phyloP scores from a whole-genome alignment of 2,797 vertebrate genomes.

The Anabacerthia variegaticeps region DNA sequence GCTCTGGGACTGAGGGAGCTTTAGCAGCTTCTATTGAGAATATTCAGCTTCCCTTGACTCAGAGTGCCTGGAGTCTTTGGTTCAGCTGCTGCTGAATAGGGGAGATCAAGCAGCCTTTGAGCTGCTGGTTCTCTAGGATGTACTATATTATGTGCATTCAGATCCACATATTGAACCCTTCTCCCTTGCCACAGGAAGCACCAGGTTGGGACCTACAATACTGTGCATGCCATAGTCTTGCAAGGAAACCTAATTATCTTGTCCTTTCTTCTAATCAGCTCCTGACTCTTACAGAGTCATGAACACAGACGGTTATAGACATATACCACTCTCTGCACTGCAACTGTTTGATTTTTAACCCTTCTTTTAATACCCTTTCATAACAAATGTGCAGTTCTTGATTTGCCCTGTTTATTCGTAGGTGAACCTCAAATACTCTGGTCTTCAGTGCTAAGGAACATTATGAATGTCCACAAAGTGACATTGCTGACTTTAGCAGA shows the following conservation, averaged over 20 bases:
- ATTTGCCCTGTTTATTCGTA: not conserved
- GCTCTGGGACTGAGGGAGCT: not conserved
- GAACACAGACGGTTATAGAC: not conserved
- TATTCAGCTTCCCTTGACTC: not conserved
- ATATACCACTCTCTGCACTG: not conserved
- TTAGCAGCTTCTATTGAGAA: not conserved
- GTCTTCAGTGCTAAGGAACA: not conserved
- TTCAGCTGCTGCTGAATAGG: not conserved
- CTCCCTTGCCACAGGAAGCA: not conserved
- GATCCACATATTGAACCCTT: not conserved
- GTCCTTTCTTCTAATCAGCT: not conserved
- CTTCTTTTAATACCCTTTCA: not conserved
- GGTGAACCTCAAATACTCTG: not conserved
- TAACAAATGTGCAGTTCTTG: not conserved
- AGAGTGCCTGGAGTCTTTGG: not conserved
- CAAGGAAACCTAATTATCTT: not conserved
- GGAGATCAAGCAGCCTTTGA: not conserved
- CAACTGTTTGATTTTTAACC: not conserved
- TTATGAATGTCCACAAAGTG: not conserved
- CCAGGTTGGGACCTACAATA: not conserved
- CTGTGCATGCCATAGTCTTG: not conserved
- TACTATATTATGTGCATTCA: too few species aligned
- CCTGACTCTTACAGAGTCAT: not conserved
- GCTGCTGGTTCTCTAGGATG: not conserved
- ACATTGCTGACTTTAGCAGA: constrained; percentile 33